phyloP scores from a whole-genome alignment of 2,797 vertebrate species.

The Anolis apletophallus region DNA sequence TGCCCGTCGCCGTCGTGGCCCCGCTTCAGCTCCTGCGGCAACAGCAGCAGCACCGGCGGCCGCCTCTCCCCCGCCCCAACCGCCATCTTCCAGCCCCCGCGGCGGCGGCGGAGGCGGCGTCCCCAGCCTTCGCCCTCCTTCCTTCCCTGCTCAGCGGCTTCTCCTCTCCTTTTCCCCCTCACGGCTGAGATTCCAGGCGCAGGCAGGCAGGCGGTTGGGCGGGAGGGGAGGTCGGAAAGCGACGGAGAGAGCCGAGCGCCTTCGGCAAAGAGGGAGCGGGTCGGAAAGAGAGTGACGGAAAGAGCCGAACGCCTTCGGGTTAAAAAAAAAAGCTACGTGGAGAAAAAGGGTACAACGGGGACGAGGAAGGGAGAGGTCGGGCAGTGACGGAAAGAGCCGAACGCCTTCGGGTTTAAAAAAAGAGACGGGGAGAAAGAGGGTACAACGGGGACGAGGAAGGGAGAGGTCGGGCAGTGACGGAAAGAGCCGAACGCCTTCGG shows the following conservation, averaged over 20 bases:
- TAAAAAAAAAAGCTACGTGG: too few relatives aligned
- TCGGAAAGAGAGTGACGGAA: not conserved
- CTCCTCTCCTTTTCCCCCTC: constrained; percentile 32
- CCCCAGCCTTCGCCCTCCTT: constrained; percentile 62
- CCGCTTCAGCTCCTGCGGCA: constrained; percentile 30
- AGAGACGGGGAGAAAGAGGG: too few relatives aligned
- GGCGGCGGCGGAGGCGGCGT: constrained; percentile 51
- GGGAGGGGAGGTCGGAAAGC: not conserved
- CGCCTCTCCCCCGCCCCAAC: constrained; percentile 81
- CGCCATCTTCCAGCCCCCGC: constrained; percentile 88
- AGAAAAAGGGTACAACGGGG: not conserved
- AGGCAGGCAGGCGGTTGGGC: not conserved
- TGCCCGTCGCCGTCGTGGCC: constrained; percentile 4
- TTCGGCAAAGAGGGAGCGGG: not conserved
- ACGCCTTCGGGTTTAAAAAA: not conserved
- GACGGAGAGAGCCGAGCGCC: constrained; percentile 6
- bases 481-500: constrained; percentile 2
- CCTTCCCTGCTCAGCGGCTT: not conserved
- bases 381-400: not conserved
- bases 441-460: not conserved
- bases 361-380: not conserved
- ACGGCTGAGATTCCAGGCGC: constrained; percentile 78
- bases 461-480: not conserved
- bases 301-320: not conserved
- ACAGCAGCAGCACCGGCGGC: constrained; percentile 58